These are phyloP conservation scores for Garrulus glandarius DNA, from an alignment of 2,797 vertebrate genomes.

Conservation along the genomic window DNA sequence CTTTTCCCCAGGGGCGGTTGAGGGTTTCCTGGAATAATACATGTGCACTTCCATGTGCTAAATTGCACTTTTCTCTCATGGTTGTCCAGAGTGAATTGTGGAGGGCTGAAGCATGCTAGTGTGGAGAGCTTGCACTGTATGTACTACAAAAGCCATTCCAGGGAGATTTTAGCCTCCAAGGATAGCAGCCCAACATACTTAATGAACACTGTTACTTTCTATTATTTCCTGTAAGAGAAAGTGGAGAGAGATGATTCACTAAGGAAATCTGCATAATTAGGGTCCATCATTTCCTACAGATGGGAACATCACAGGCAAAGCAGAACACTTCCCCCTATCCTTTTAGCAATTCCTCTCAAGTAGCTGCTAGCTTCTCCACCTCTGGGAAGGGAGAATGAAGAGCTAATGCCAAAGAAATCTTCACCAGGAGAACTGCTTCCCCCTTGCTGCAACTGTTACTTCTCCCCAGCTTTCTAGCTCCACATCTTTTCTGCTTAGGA, in stretches of 20 bases:
- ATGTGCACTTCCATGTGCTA: not conserved
- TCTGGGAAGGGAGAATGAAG: not conserved
- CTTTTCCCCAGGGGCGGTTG: not conserved
- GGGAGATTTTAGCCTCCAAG: slow-evolving; percentile 19
- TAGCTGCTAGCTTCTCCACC: slow-evolving; percentile 4
- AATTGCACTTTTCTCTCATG: slow-evolving; percentile 35
- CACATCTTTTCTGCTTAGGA: not conserved
- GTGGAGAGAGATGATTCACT: slow-evolving; percentile 39
- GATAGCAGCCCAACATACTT: slow-evolving; percentile 25
- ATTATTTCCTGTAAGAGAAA: slow-evolving; percentile 51
- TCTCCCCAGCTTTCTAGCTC: not conserved
- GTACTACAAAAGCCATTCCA: not conserved
- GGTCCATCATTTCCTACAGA: slow-evolving; percentile 56
- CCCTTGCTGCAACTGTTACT: not conserved
- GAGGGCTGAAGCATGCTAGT: not conserved
- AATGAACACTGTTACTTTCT: slow-evolving; percentile 41
- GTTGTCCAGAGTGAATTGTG: not conserved
- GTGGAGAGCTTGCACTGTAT: not conserved
- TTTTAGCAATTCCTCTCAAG: slow-evolving; percentile 48
- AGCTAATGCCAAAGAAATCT: not conserved
- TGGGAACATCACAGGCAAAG: slow-evolving; percentile 37
- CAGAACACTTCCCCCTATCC: not conserved
- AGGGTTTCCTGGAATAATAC: not conserved
- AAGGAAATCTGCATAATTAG: slow-evolving; percentile 62
- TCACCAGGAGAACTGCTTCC: not conserved